phyloP scores from a whole-genome alignment of 2,888 invertebrate genomes.

The Helobdella robusta region DNA sequence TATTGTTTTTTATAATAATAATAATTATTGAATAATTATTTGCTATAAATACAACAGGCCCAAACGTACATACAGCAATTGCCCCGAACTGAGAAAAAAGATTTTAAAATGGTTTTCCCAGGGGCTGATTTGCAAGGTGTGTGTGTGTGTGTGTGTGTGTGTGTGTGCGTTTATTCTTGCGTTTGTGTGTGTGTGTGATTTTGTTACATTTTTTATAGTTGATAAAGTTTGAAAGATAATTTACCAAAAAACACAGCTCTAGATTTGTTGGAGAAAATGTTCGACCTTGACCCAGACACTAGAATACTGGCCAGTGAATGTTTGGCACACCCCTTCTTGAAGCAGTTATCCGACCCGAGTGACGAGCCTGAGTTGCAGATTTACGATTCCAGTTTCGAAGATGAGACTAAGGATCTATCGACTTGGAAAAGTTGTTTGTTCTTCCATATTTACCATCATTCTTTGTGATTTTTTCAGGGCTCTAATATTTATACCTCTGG shows the following conservation, averaged over 20 bases:
- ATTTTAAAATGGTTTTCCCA: conserved; percentile 31
- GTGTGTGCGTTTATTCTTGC: no score
- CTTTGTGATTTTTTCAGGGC: no score
- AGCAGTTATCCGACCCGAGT: conserved; percentile 61
- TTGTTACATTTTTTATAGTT: no score
- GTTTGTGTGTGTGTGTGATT: no score
- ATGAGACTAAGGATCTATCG: conserved; percentile 10
- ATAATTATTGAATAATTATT: no score
- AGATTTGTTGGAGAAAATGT: conserved; percentile 84
- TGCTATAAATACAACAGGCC: conserved; percentile 6
- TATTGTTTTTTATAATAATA: no score
- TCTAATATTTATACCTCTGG: no score
- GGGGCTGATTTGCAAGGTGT: conserved; percentile 33
- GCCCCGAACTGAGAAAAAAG: conserved; percentile 29
- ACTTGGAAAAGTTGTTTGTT: conserved; percentile 18
- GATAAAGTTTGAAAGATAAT: no score
- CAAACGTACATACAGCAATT: conserved; percentile 20
- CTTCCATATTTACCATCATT: no score
- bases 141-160: no score
- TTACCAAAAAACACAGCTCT: no score
- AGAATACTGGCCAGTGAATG: conserved; percentile 76
- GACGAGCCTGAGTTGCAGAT: conserved; percentile 66
- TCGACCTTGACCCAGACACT: conserved; percentile 88
- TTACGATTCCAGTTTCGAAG: conserved; percentile 13
- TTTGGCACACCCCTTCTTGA: conserved; percentile 77